Base-by-base conservation (phyloP, 1,140 invertebrate species). In the Trachymyrmex cornetzi region DNA sequence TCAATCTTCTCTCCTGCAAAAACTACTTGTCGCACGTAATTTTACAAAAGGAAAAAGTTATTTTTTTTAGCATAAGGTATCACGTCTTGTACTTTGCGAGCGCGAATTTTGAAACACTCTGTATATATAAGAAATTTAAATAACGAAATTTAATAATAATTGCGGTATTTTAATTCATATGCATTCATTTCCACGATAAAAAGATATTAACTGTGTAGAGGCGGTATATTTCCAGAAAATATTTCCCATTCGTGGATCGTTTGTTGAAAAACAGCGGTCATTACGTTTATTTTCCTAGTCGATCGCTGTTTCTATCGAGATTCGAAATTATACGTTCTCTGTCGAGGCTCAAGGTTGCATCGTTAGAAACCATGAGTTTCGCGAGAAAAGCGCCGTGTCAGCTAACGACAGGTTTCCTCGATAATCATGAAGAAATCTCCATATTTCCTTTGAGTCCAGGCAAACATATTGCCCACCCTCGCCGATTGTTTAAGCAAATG, bases 261-360 rank as follows among this genome's bases (percentile, higher is more conserved):
- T 30, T 30, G 30, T 30, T 53, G 19, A 72, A 82, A 82, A 82
- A 74, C 55, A 34, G 12, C 48, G 9, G n/a, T 79, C 24, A 64
- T 84, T 48, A 30, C n/a, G 38, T 84, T 59, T 84, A 61, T 84
- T 84, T 75, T 84, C 27, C 69, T 30, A 55, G 24, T 34, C 38
- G 38, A 84, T 74, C 30, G 48, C 63, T 34, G 61, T 53, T 30
- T 82, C 55, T 30, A 57, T 1, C 24, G 12, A 82, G 80, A 82
- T 74, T 82, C 30, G 55, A 82, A 82, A 82, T 82, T 82, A 82
- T 6, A 82, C 67, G 55, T 82, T 74, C 24, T 24, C 77, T 50
- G 9, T 38, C 48, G 9, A 24, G 30, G 0, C 69, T 72, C 55
- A 74, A 84, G 38, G 67, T 55, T 50, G 30, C 34, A 50, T 48